Evolutionary conservation across 2,113 vertebrate species (phyloP).

Genomic region (Saguinus midas): DNA sequence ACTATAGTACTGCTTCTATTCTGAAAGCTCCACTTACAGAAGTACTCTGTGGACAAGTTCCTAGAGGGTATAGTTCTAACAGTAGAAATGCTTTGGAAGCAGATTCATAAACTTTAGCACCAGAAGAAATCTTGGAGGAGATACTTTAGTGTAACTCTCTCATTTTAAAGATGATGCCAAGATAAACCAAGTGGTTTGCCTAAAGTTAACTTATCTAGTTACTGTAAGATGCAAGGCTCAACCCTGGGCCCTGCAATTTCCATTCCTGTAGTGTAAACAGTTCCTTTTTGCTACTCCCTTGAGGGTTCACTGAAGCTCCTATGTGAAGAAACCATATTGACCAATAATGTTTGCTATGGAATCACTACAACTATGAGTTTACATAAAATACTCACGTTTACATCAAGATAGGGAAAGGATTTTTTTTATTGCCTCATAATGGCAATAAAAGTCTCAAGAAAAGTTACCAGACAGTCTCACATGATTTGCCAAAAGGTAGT

Average conservation of each 20-base stretch:
- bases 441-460: not conserved
- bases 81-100: not conserved
- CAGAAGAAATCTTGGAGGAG: not conserved
- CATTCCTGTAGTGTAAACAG: not conserved
- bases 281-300: not conserved
- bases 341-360: not conserved
- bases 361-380: not conserved
- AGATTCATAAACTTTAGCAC: not conserved
- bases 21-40: not conserved
- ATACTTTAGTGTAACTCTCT: not conserved
- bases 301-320: not conserved
- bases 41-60: not conserved
- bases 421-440: conserved; percentile 30
- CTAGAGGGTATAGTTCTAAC: not conserved
- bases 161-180: conserved; percentile 38
- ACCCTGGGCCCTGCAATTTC: not conserved
- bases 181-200: not conserved
- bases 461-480: not conserved
- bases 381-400: not conserved
- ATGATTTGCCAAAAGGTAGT: not conserved
- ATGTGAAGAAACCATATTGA: not conserved
- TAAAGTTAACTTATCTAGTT: not conserved
- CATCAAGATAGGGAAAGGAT: not conserved
- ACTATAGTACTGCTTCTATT: not conserved
- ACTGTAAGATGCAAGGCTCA: not conserved